Evolutionary conservation across 2,113 vertebrate species (phyloP), one percentile per base, ranked within the genome.

Genomic region (Heteronetta atricapilla): DNA sequence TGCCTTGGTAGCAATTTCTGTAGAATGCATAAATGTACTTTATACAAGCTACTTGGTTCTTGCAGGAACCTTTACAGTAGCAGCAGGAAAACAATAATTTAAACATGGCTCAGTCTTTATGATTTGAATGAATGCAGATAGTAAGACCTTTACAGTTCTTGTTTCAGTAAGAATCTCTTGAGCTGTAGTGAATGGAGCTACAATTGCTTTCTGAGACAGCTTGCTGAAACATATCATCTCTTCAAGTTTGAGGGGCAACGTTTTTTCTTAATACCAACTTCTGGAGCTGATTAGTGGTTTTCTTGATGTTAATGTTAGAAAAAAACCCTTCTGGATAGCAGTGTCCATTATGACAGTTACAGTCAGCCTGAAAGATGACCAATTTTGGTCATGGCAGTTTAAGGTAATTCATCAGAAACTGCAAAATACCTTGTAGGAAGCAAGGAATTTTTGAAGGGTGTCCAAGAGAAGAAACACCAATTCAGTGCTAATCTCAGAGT

Each of bases 391-490:
- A 18, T 63, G 60, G 11, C 21, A 33, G 15, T 34, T 15, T 72
- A 48, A 82, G 14, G 21, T 34, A 90, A 64, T 86, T 52, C 11
- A 66, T 86, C 25, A 79, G 55, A 89, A 91, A 67, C 11, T 90
- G 73, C n/a, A 82, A 82, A 89, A 91, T 44, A 10, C 29, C 6
- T 6, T 50, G 62, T 46, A 69, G 66, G 74, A 83, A 86, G 53
- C 22, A 55, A 73, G 58, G 77, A 92, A 52, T 93, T 89, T 90
- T 88, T 78, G 79, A 85, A 90, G 15, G 15, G 13, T 79, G 31
- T 72, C 88, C 78, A 87, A 87, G 86, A 89, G 70, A 82, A 73
- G 76, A 92, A 94, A 79, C 34, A 55, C 59, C 23, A 82, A 21
- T 85, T 82, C 72, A 66, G 36, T 69, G 38, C 36, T 82, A 31